A percentile compares a stretch with the other conserved stretches of the same genome.
phyloP scores from a whole-genome alignment of 1,140 invertebrate species.

The Drosophila sulfurigaster region DNA sequence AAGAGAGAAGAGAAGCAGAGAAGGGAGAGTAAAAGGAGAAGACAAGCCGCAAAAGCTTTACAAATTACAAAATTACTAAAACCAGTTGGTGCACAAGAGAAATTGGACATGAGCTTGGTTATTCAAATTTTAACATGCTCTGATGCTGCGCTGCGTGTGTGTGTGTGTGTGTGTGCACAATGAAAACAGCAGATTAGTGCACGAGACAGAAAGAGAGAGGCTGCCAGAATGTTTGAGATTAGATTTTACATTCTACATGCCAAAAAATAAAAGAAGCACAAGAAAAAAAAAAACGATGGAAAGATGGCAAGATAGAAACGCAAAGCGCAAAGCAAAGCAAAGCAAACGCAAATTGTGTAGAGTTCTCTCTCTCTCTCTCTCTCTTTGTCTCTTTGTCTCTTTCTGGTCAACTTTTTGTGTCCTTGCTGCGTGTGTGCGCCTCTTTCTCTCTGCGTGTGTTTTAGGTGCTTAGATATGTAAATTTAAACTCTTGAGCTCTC shows the following conservation, averaged over 20 bases:
- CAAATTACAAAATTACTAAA: constrained; percentile 42
- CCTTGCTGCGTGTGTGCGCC: constrained; percentile 11
- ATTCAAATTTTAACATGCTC: constrained; percentile 35
- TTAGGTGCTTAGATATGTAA: constrained; percentile 34
- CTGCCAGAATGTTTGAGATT: constrained; percentile 8
- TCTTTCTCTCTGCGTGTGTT: not conserved
- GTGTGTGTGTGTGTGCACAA: not conserved
- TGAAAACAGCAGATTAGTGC: constrained; percentile 32
- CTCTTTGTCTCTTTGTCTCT: not conserved
- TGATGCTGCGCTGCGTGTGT: not conserved
- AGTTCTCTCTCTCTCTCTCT: not conserved
- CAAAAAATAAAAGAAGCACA: not conserved
- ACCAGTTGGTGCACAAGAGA: not conserved
- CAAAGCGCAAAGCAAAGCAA: not conserved
- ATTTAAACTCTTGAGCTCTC: constrained; percentile 33
- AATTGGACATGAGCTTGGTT: constrained; percentile 24
- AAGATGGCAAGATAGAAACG: constrained; percentile 4
- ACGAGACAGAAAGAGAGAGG: not conserved
- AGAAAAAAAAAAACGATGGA: not conserved
- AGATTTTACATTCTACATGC: constrained; percentile 25
- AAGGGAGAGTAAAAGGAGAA: not conserved
- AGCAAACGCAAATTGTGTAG: constrained; percentile 53
- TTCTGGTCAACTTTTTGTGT: constrained; percentile 34
- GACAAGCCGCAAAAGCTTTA: constrained; percentile 26
- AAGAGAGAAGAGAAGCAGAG: too few species aligned